Conservation (phyloP, 1,140 invertebrate species). For the Gonioctena quinquepunctata region DNA sequence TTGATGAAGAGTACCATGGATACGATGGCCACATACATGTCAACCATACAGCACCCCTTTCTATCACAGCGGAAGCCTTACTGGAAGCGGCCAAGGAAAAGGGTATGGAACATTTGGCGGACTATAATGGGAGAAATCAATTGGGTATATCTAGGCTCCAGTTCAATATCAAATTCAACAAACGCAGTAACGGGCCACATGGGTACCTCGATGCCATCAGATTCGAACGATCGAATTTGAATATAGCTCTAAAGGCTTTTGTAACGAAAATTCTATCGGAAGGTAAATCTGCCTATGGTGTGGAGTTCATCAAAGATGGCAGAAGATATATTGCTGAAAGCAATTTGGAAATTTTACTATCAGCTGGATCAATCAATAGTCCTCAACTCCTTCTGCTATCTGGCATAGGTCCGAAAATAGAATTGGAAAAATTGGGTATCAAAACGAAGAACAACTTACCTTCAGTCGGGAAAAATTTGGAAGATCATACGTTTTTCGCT, state of each 20-base stretch:
- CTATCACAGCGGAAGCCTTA: conserved; percentile 42
- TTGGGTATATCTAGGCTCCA: conserved; percentile 10
- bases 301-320: conserved; percentile 61
- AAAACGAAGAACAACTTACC: conserved; percentile 54
- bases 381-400: conserved; percentile 65
- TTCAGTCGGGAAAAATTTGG: conserved; percentile 67
- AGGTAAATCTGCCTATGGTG: conserved; percentile 62
- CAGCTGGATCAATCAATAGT: conserved; percentile 57
- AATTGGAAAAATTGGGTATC: conserved; percentile 51
- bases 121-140: conserved; percentile 45
- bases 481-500: conserved; percentile 73
- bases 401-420: conserved; percentile 55
- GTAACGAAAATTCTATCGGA: conserved; percentile 52
- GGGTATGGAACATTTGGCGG: conserved; percentile 1
- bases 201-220: conserved; percentile 57
- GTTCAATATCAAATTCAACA: conserved; percentile 12
- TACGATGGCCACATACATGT: conserved; percentile 10
- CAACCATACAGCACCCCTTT: not conserved
- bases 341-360: conserved; percentile 68
- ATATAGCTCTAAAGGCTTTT: conserved; percentile 64
- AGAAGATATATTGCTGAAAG: conserved; percentile 57
- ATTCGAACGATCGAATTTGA: conserved; percentile 63
- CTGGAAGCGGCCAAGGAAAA: conserved; percentile 54
- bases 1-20: not conserved
- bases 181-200: not conserved